These are phyloP conservation scores for Camelus dromedarius DNA, from an alignment of 2,113 vertebrate species.

Conservation along the genomic window DNA sequence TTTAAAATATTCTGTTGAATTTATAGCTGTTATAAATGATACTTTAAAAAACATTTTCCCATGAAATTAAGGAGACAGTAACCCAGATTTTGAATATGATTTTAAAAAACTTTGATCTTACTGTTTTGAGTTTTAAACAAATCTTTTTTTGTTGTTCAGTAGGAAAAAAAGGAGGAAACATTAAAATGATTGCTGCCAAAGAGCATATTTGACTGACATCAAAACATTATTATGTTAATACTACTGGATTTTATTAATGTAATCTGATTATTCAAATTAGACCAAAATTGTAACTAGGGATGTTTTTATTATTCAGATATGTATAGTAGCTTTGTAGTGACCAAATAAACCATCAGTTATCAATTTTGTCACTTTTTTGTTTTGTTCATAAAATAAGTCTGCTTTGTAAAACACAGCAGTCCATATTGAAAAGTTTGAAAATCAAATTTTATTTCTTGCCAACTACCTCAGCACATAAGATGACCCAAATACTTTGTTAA, in stretches of 20 bases:
- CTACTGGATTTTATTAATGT: neutral
- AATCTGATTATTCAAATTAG: neutral
- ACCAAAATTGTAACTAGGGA: neutral
- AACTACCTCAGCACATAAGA: neutral
- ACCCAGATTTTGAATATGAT: constrained; percentile 44
- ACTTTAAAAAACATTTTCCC: neutral
- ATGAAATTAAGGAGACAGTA: neutral
- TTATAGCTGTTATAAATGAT: constrained; percentile 13
- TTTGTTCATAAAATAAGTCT: constrained; percentile 7
- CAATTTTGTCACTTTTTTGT: neutral
- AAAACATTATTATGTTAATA: neutral
- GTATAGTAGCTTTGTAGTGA: neutral
- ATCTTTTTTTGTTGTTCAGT: neutral
- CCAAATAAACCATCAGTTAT: neutral
- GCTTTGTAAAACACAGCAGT: neutral
- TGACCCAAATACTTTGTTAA: neutral
- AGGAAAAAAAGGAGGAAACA: neutral
- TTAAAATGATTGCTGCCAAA: constrained; percentile 28
- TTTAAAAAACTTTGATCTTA: neutral
- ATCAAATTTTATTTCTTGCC: neutral
- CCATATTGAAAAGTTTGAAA: constrained; percentile 17
- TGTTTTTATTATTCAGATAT: constrained; percentile 18
- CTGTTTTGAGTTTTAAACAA: constrained; percentile 29
- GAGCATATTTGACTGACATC: neutral
- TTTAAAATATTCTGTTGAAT: neutral